Evolutionary conservation across 2,888 invertebrate genomes (phyloP), one percentile per base, ranked within the genome.

Genomic region (Anthrax anthrax): DNA sequence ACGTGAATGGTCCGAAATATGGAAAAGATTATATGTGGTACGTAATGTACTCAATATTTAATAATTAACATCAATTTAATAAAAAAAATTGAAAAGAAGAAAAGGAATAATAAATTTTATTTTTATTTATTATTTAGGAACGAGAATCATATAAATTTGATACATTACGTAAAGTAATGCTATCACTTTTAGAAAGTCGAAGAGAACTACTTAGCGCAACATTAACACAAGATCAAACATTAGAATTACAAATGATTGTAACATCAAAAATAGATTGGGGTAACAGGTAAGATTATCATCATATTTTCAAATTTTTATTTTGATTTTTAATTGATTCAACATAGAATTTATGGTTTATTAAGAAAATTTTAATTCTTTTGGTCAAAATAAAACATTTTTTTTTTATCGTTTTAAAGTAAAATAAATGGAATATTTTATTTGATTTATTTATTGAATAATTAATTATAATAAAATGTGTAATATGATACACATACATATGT

Each of bases 251-350:
- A 62, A 71, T 87, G 59, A 83, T 84, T 62, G 86, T 92, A 48
- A 89, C 89, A 54, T 82, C 84, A 47, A 90, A 90, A 71, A 86
- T 95, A 45, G 94, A 95, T 70, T 94, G 92, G 92, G 94, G 94
- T 44, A 94, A 94, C 73, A 78, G 88, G 91, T 92, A 68, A 84
- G 84, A 51, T 9, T n/a, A 36, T n/a, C n/a, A n/a, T n/a, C n/a
- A n/a, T n/a, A 14, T 37, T 37, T 37, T 41, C n/a, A n/a, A n/a
- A n/a, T n/a, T n/a, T 23, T 23, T 23, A 23, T 6, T 23, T 6
- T 23, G 23, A 23, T 6, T 6, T 23, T 23, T 23, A 8, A 23
- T 23, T 23, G 23, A 8, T 23, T 23, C n/a, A n/a, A n/a, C n/a
- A n/a, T n/a, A n/a, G n/a, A n/a, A n/a, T n/a, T n/a, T n/a, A n/a